These are phyloP conservation scores for Panthera tigris DNA, from an alignment of 2,113 vertebrate species.

Conservation along the genomic window DNA sequence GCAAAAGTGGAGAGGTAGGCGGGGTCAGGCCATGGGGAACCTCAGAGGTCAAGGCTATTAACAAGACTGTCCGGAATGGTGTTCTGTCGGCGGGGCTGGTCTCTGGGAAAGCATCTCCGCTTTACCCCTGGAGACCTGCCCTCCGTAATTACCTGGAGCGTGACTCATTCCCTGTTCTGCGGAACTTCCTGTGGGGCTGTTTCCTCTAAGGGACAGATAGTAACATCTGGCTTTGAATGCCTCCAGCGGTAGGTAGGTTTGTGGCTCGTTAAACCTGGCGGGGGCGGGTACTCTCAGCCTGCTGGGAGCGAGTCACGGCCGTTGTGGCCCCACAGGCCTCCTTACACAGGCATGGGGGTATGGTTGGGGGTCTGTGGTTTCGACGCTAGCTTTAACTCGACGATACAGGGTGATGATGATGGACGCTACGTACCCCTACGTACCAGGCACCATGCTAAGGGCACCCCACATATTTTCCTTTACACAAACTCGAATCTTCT, in stretches of 20 bases:
- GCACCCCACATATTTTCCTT: background rate
- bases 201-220: background rate
- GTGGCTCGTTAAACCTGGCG: background rate
- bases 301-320: background rate
- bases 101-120: background rate
- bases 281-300: background rate
- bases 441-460: background rate
- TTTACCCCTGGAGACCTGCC: background rate
- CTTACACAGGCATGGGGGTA: background rate
- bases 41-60: background rate
- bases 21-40: background rate
- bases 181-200: background rate
- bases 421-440: fast-evolving
- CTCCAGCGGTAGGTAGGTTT: background rate
- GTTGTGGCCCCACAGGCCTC: background rate
- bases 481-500: background rate
- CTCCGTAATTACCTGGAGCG: background rate
- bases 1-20: background rate
- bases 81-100: background rate
- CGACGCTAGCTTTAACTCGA: background rate
- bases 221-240: background rate
- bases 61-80: background rate
- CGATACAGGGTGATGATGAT: too few species aligned
- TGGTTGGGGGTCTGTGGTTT: background rate
- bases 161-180: background rate